These are phyloP conservation scores for Alectura lathami DNA, from an alignment of 2,113 vertebrate species.

Conservation along the genomic window DNA sequence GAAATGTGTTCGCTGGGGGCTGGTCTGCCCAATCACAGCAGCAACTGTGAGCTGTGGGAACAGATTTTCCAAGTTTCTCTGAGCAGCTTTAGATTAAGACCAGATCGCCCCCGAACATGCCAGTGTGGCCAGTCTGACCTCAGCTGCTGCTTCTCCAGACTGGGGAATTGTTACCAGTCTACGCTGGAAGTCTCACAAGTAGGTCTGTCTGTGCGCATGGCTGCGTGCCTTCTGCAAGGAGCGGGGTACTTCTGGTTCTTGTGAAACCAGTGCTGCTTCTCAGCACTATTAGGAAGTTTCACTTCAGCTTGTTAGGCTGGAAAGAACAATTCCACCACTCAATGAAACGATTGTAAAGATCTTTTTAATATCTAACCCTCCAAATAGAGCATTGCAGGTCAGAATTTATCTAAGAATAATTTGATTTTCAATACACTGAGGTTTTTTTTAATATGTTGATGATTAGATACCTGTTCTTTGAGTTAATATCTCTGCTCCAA, in stretches of 20 bases:
- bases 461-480: background rate
- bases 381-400: background rate
- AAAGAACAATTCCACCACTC: background rate
- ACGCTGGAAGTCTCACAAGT: background rate
- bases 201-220: background rate
- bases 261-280: background rate
- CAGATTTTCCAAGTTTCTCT: background rate
- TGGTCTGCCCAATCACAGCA: background rate
- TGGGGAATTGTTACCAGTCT: background rate
- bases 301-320: background rate
- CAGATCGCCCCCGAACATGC: background rate
- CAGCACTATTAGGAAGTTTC: background rate
- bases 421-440: background rate
- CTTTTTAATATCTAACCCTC: background rate
- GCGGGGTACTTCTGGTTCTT: background rate
- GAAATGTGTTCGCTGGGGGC: background rate
- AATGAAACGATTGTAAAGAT: background rate
- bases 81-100: background rate
- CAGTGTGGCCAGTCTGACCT: rapidly evolving
- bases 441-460: background rate
- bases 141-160: background rate
- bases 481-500: background rate
- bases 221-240: background rate
- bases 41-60: background rate
- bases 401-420: background rate